These are phyloP conservation scores for Trilocha varians DNA, from an alignment of 2,888 invertebrate species.

Conservation along the genomic window DNA sequence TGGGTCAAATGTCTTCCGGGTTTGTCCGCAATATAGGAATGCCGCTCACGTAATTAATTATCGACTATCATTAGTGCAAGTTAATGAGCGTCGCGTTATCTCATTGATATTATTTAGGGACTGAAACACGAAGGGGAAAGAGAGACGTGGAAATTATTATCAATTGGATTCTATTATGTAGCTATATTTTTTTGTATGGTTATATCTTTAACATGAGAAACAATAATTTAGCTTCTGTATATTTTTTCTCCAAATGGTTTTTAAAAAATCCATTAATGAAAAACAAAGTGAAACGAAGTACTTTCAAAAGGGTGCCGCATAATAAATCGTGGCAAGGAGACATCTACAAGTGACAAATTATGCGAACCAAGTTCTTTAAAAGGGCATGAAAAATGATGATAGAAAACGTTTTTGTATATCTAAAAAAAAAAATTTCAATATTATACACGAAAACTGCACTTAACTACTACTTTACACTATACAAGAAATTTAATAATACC, in stretches of 20 bases:
- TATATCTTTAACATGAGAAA: no score
- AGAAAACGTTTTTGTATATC: slow-evolving; percentile 18
- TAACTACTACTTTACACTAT: no score
- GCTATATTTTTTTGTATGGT: background rate
- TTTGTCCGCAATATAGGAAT: slow-evolving; percentile 33
- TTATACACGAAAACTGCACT: no score
- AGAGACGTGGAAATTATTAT: background rate
- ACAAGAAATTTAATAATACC: no score
- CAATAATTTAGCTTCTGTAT: no score
- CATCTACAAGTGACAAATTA: slow-evolving; percentile 34
- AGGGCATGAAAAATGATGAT: slow-evolving; percentile 28
- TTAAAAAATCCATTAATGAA: no score
- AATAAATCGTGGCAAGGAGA: slow-evolving; percentile 38
- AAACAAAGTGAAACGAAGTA: no score
- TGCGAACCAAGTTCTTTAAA: slow-evolving; percentile 22
- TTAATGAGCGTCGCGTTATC: background rate
- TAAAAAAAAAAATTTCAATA: no score
- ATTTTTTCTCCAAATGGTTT: no score
- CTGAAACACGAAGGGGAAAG: background rate
- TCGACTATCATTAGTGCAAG: slow-evolving; percentile 12
- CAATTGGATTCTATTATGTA: background rate
- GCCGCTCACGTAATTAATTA: slow-evolving; percentile 38
- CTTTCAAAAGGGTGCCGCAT: no score
- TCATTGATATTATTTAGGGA: background rate
- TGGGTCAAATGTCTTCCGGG: slow-evolving; percentile 48